These are phyloP conservation scores for Spodoptera exigua DNA, from an alignment of 2,888 invertebrate genomes.

Conservation along the genomic window DNA sequence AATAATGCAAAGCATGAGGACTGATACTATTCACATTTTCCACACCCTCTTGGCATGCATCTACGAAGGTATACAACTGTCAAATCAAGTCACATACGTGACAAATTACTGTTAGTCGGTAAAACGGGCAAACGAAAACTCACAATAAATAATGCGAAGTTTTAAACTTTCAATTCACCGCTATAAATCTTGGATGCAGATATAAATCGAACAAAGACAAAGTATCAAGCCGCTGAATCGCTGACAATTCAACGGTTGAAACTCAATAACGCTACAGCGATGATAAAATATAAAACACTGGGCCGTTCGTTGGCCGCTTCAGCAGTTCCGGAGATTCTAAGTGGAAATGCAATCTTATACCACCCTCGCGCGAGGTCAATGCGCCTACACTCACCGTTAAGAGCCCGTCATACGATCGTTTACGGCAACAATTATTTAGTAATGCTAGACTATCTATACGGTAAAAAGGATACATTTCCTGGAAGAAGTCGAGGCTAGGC, in stretches of 20 bases:
- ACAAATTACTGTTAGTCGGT: constrained; percentile 27
- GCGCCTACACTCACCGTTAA: constrained; percentile 68
- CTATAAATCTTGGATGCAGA: constrained; percentile 63
- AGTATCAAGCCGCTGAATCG: constrained; percentile 63
- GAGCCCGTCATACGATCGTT: constrained; percentile 54
- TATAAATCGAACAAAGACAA: constrained; percentile 67
- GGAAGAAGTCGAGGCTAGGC: constrained; percentile 99
- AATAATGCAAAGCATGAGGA: constrained; percentile 10
- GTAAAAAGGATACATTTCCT: constrained; percentile 99
- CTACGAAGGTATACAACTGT: constrained; percentile 28
- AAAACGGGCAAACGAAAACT: constrained; percentile 43
- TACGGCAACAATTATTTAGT: constrained; percentile 61
- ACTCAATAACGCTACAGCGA: constrained; percentile 64
- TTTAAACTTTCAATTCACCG: constrained; percentile 58
- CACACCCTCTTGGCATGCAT: constrained; percentile 26
- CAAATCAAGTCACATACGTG: constrained; percentile 31
- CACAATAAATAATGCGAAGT: constrained; percentile 52
- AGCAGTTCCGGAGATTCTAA: constrained; percentile 62
- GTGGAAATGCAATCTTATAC: constrained; percentile 65
- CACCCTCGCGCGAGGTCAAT: constrained; percentile 69
- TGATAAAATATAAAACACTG: constrained; percentile 63
- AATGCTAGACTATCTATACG: constrained; percentile 49
- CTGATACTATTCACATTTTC: constrained; percentile 12
- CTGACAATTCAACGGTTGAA: constrained; percentile 65
- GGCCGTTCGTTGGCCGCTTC: constrained; percentile 55